Conservation (phyloP, 1,140 invertebrate species). For the Microplitis mediator region DNA sequence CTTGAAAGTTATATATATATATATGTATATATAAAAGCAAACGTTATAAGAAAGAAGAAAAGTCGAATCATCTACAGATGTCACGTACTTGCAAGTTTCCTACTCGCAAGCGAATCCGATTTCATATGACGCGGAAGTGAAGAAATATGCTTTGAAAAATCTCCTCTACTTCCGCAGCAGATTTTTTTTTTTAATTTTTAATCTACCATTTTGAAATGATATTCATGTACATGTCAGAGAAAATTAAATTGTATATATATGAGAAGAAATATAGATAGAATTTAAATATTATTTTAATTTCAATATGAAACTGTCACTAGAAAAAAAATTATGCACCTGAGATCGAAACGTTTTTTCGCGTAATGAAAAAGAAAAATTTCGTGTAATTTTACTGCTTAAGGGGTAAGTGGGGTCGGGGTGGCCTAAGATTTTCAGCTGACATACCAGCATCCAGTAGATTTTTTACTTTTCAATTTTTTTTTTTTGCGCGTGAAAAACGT, state of each 20-base stretch:
- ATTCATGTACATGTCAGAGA: neutral
- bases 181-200: neutral
- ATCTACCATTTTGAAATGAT: neutral
- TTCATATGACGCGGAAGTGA: slow-evolving; percentile 3
- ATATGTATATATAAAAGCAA: neutral
- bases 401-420: too few species aligned
- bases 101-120: slow-evolving; percentile 3
- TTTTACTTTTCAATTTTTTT: neutral
- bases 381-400: too few species aligned
- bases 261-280: too few species aligned
- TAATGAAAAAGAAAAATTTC: too few species aligned
- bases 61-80: neutral
- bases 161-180: neutral
- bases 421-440: too few species aligned
- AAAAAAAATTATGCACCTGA: too few species aligned
- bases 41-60: neutral
- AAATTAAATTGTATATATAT: too few species aligned
- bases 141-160: neutral
- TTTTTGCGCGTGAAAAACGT: too few species aligned
- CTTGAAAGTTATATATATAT: neutral
- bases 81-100: slow-evolving; percentile 3
- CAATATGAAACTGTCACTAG: too few species aligned
- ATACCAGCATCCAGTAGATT: neutral
- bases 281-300: too few species aligned
- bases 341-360: too few species aligned